phyloP scores from a whole-genome alignment of 2,888 invertebrate species.

The Amblyjoppa fuscipennis region DNA sequence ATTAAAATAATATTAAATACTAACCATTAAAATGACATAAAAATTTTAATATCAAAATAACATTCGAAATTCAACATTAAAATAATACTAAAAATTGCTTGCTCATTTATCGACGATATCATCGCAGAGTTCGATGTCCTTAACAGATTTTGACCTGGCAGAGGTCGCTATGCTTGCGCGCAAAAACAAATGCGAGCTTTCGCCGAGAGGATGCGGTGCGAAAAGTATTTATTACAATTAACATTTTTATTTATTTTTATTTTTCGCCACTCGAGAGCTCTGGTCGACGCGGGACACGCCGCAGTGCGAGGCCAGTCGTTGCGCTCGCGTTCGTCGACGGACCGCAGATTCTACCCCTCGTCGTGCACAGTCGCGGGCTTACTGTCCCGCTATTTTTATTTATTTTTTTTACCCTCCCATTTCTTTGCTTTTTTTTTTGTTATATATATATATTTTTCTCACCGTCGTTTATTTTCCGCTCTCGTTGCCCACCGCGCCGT shows the following conservation, averaged over 20 bases:
- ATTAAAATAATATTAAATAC: no score
- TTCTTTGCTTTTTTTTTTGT: not conserved
- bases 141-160: not conserved
- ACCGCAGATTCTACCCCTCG: constrained; percentile 40
- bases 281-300: not conserved
- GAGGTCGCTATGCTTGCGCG: no score
- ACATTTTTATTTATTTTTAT: constrained; percentile 29
- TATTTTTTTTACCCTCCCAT: constrained; percentile 5
- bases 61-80: no score
- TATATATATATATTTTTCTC: constrained; percentile 6
- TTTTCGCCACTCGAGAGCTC: not conserved
- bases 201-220: not conserved
- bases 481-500: constrained; percentile 2
- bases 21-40: no score
- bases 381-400: constrained; percentile 36
- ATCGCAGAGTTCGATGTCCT: no score
- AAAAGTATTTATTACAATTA: constrained; percentile 53
- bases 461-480: constrained; percentile 43
- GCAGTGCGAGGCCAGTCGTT: not conserved
- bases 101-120: no score
- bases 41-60: no score
- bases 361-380: constrained; percentile 11
- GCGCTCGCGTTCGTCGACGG: constrained; percentile 17
- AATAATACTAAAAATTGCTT: no score
- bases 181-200: not conserved